Percentiles rank a stretch among this genome's conserved stretches.
Evolutionary conservation across 2,888 invertebrate species (phyloP).

Genomic region (Chaitophorus viminalis): DNA sequence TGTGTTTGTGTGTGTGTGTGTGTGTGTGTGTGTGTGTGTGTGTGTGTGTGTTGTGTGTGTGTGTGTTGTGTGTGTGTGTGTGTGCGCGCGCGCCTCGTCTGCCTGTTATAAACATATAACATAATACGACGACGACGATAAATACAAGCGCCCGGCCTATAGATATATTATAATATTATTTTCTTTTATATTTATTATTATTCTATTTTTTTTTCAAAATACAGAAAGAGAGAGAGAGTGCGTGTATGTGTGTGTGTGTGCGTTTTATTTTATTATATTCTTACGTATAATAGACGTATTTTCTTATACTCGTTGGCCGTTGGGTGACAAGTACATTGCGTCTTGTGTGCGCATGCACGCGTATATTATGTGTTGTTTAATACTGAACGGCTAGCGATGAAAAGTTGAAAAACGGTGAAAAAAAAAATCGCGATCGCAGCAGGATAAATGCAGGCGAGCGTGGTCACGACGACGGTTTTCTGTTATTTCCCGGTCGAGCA

Average conservation of each 20-base stretch:
- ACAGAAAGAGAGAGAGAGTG: not conserved
- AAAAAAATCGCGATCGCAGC: conserved; percentile 26
- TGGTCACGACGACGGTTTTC: conserved; percentile 12
- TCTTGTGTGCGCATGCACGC: not conserved
- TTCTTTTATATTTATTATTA: not conserved
- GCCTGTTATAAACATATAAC: conserved; percentile 4
- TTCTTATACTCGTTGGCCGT: not conserved
- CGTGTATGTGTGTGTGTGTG: not conserved
- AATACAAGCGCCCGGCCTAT: conserved; percentile 34
- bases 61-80: not conserved
- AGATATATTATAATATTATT: not conserved
- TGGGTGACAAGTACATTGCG: not conserved
- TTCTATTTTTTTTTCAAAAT: not conserved
- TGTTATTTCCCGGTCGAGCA: not conserved
- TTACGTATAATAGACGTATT: not conserved
- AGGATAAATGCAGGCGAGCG: not conserved
- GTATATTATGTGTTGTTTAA: not conserved
- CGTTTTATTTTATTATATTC: not conserved
- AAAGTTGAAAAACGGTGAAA: conserved; percentile 1
- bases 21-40: not conserved
- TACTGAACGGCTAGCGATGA: not conserved
- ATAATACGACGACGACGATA: conserved; percentile 34
- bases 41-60: not conserved
- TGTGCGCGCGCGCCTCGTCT: not conserved
- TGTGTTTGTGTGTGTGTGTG: not conserved